Evolutionary conservation across 1,140 invertebrate species (phyloP).

Genomic region (Drosophila littoralis): DNA sequence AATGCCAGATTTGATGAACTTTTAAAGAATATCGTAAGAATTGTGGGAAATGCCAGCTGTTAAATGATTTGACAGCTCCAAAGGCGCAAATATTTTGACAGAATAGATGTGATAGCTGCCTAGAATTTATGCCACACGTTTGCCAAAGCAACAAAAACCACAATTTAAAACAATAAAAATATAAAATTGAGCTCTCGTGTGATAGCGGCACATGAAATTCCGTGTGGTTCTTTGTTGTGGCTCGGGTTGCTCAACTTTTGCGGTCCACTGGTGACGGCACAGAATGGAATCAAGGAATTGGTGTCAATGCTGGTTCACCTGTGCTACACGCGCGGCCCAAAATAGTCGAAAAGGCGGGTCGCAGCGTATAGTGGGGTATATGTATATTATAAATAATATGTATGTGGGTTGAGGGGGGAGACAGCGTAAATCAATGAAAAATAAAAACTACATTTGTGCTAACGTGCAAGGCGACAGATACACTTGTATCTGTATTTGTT

Average conservation of each 20-base stretch:
- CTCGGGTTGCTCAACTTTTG: constrained; percentile 36
- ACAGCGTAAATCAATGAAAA: constrained; percentile 69
- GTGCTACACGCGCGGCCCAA: constrained; percentile 64
- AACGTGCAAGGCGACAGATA: constrained; percentile 51
- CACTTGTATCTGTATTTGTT: constrained; percentile 52
- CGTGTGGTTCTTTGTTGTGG: constrained; percentile 27
- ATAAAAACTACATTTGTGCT: constrained; percentile 45
- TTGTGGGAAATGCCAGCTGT: constrained; percentile 1
- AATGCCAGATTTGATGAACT: constrained; percentile 41
- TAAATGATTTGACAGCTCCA: constrained; percentile 21
- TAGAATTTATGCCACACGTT: constrained; percentile 66
- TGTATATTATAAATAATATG: constrained; percentile 67
- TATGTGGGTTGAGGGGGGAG: constrained; percentile 4
- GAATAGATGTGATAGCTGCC: constrained; percentile 14
- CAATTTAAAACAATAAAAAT: constrained; percentile 39
- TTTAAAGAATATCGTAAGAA: constrained; percentile 28
- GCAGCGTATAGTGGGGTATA: not conserved
- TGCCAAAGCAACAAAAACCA: constrained; percentile 53
- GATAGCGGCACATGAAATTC: not conserved
- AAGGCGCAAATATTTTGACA: constrained; percentile 37
- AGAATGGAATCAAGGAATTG: constrained; percentile 27
- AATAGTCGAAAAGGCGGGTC: constrained; percentile 19
- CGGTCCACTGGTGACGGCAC: not conserved
- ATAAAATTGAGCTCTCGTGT: constrained; percentile 4
- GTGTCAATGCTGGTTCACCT: constrained; percentile 64